Evolutionary conservation across 2,113 vertebrate species (phyloP), one percentile per base, ranked within the genome.

Genomic region (Neotoma lepida): DNA sequence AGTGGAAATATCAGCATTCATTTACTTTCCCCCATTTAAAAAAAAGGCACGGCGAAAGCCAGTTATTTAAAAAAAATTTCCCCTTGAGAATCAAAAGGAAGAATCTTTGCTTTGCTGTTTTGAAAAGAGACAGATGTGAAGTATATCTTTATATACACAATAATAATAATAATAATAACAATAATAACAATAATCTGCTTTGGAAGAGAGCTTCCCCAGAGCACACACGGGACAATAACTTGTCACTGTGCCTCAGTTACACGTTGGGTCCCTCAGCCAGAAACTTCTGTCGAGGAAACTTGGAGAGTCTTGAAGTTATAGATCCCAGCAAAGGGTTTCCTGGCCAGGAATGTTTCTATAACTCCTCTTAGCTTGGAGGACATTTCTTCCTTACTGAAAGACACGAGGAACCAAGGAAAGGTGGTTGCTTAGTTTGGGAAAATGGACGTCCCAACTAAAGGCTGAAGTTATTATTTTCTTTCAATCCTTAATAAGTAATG

Each of bases 231-330:
- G 97, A 95, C 88, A 94, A 68, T 96, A 91, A 96, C 94, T 97
- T 96, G 91, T 93, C 85, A 74, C 88, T 90, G 87, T 97, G 95
- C 95, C 96, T 98, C 96, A 93, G 97, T 95, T 96, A 96, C 96
- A 94, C 89, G 96, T 94, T 96, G 95, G 96, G 86, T 96, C 95
- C 61, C 93, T 95, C 95, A 97, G 96, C 97, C 98, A 97, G 97
- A 97, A 98, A 97, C 92, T 97, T 97, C 96, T 97, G 73, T 97
- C 97, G 88, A 98, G 98, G 97, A 98, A 97, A 98, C 96, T 93
- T 95, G 97, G 96, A 97, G 96, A 94, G 94, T 58, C 68, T 95
- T 84, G 95, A 94, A 96, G 95, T 97, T 96, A 97, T 92, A 96
- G 96, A 96, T 96, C 90, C 95, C 96, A 96, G 95, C 81, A 95